These are phyloP conservation scores for Macropus fuliginosus DNA, from an alignment of 2,797 vertebrate species.

Conservation along the genomic window DNA sequence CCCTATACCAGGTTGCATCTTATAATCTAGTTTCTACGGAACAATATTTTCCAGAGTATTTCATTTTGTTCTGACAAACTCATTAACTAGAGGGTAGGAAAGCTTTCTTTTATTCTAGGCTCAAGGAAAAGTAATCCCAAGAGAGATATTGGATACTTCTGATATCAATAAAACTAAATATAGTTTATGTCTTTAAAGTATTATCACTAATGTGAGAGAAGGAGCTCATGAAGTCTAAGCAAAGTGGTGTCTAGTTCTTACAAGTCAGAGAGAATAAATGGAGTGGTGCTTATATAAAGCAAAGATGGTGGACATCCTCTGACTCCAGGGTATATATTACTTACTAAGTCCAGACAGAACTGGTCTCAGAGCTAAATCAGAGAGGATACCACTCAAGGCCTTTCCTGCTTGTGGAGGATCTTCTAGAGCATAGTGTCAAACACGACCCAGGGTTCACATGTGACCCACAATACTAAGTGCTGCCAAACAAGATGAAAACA, in stretches of 20 bases:
- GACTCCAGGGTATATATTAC: not conserved
- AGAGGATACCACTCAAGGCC: not conserved
- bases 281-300: not conserved
- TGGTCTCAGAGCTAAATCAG: not conserved
- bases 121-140: not conserved
- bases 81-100: not conserved
- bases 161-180: not conserved
- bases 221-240: not conserved
- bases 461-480: not conserved
- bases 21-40: not conserved
- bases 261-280: not conserved
- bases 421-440: not conserved
- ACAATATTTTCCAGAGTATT: not conserved
- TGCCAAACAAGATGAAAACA: not conserved
- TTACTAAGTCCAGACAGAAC: not conserved
- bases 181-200: not conserved
- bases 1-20: not conserved
- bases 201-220: not conserved
- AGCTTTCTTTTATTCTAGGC: not conserved
- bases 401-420: not conserved
- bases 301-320: not conserved
- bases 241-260: not conserved
- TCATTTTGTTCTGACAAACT: not conserved
- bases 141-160: not conserved
- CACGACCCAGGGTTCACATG: not conserved